Conservation (phyloP, 2,888 invertebrate species). For the Drosophila leonis region DNA sequence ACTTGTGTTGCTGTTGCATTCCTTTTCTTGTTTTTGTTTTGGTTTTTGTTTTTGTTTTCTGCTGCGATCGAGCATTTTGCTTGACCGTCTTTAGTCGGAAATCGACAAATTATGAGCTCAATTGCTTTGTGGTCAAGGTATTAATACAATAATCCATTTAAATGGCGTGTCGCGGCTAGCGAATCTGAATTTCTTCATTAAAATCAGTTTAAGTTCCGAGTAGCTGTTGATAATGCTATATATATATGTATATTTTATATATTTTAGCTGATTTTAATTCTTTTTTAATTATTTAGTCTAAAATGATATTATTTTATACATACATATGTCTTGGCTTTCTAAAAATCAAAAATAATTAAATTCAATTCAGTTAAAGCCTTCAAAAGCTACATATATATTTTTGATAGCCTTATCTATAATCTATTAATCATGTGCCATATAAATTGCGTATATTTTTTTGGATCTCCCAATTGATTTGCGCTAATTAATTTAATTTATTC, state of each 20-base stretch:
- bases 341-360: neutral
- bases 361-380: neutral
- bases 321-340: neutral
- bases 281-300: too few relatives aligned
- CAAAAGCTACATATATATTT: neutral
- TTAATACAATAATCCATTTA: constrained; percentile 41
- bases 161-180: constrained; percentile 21
- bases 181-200: constrained; percentile 60
- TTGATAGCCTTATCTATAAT: neutral
- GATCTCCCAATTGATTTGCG: constrained; percentile 9
- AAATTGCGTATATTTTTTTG: neutral
- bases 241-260: too few relatives aligned
- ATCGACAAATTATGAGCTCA: constrained; percentile 61
- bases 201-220: constrained; percentile 10
- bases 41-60: constrained; percentile 7
- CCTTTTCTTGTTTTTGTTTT: constrained; percentile 21
- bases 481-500: constrained; percentile 46
- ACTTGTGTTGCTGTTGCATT: constrained; percentile 59
- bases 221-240: neutral
- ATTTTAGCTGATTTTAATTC: neutral
- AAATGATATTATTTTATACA: neutral
- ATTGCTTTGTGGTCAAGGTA: constrained; percentile 49
- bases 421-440: neutral
- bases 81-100: constrained; percentile 52
- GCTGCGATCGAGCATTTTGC: constrained; percentile 31